Evolutionary conservation across 2,113 vertebrate species (phyloP), one percentile per base, ranked within the genome.

Genomic region (Crotalus helleri): DNA sequence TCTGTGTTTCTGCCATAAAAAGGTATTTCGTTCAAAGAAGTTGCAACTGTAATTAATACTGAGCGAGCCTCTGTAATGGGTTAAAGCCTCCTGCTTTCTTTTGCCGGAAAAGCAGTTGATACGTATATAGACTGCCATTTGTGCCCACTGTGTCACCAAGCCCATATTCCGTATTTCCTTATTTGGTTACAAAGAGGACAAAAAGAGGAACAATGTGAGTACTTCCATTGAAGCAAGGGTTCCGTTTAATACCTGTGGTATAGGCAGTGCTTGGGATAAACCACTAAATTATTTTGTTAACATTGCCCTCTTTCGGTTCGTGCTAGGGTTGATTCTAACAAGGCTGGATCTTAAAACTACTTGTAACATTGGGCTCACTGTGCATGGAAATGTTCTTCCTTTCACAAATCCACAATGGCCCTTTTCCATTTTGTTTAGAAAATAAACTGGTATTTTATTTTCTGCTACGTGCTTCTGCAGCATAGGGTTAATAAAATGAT

Each of bases 401-500:
- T 26, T 74, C 87, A 88, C 58, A 89, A 92, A 90, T 23, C n/a
- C 54, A 86, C 26, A 44, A 85, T 9, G 44, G 55, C 54, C 55
- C 46, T 57, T 90, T 49, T 29, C 29, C 81, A 54, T 87, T 87
- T 87, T 85, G 81, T 90, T 93, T 90, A 93, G 74, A 93, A 93
- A 93, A 93, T 90, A 93, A 93, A 87, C 49, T 54, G 81, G 57
- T 49, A 93, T 24, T 90, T 93, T 93, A 93, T 93, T 93, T 17
- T 93, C 89, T 90, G 46, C 92, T 90, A 39, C 90, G 74, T 59
- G 92, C 49, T 93, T 33, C 89, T 87, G 57, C 21, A 90, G 86
- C 69, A 90, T n/a, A 85, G 89, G 29, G 88, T 90, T 93, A 93
- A 93, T 93, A 89, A 88, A 92, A 90, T 29, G 29, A n/a, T 44